These are phyloP conservation scores for Phyllostomus discolor DNA, from an alignment of 2,113 vertebrate species.

Conservation along the genomic window DNA sequence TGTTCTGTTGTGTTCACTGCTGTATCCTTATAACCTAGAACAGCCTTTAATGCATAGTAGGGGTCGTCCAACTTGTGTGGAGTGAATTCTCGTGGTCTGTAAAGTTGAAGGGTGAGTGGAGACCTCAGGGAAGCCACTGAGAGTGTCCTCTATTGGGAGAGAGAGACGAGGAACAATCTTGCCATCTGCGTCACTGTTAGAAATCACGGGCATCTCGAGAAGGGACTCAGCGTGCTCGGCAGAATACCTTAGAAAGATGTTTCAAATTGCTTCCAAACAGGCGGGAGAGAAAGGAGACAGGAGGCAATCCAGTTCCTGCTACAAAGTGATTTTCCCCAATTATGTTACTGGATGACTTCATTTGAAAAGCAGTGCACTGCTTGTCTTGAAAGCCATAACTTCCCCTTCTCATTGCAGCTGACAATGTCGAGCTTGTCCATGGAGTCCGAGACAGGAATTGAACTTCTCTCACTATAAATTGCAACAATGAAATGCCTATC, in stretches of 20 bases:
- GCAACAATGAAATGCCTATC: conserved; percentile 44
- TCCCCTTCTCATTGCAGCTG: neutral
- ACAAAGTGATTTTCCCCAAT: neutral
- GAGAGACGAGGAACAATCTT: neutral
- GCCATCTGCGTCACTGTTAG: neutral
- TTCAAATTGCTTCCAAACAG: neutral
- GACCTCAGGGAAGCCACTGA: neutral
- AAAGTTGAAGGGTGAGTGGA: neutral
- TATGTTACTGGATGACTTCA: neutral
- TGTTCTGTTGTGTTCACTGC: neutral
- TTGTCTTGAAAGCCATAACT: neutral
- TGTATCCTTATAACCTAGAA: neutral
- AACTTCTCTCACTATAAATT: conserved; percentile 37
- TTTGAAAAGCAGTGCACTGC: neutral
- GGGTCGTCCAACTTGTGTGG: neutral
- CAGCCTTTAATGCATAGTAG: neutral
- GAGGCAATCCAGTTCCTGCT: neutral
- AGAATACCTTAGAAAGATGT: neutral
- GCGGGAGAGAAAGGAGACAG: neutral
- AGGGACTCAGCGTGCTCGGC: neutral
- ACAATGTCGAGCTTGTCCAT: neutral
- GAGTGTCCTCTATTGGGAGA: neutral
- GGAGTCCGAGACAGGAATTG: neutral
- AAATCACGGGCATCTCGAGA: neutral
- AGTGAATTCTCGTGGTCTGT: neutral